A percentile compares a stretch with the other conserved stretches of the same genome.
Evolutionary conservation across 2,888 invertebrate species (phyloP).

Genomic region (Tetragonula carbonaria): DNA sequence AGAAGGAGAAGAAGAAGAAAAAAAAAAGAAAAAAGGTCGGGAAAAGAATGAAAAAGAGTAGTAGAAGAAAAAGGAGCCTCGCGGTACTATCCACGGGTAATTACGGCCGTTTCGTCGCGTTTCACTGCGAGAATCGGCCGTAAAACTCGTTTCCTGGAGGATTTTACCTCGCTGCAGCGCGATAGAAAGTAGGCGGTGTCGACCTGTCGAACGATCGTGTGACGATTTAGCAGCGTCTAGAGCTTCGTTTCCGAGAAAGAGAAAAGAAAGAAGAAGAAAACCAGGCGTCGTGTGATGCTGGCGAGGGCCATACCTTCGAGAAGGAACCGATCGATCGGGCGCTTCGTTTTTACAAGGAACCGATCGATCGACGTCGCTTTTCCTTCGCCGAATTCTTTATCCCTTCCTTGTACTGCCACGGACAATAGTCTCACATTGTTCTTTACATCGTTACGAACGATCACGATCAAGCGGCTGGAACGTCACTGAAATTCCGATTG

Average conservation of each 20-base stretch:
- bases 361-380: constrained; percentile 49
- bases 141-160: constrained; percentile 67
- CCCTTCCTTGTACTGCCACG: constrained; percentile 20
- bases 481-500: constrained; percentile 9
- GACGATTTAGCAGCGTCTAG: constrained; percentile 53
- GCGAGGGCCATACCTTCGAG: constrained; percentile 49
- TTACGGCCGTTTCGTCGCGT: constrained; percentile 70
- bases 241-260: constrained; percentile 29
- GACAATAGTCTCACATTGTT: constrained; percentile 57
- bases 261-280: constrained; percentile 34
- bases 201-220: constrained; percentile 51
- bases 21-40: neutral
- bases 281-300: constrained; percentile 22
- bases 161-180: constrained; percentile 63
- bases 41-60: neutral
- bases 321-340: constrained; percentile 62
- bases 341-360: constrained; percentile 23
- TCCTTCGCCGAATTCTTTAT: constrained; percentile 20
- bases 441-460: constrained; percentile 58
- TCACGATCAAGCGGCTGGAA: constrained; percentile 14
- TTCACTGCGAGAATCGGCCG: constrained; percentile 64
- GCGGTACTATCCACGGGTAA: constrained; percentile 57
- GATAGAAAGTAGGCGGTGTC: constrained; percentile 69
- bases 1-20: constrained; percentile 14
- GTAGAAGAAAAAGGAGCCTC: neutral